Evolutionary conservation across 2,888 invertebrate species (phyloP), one percentile per base, ranked within the genome.

Genomic region (Crocallis elinguaria): DNA sequence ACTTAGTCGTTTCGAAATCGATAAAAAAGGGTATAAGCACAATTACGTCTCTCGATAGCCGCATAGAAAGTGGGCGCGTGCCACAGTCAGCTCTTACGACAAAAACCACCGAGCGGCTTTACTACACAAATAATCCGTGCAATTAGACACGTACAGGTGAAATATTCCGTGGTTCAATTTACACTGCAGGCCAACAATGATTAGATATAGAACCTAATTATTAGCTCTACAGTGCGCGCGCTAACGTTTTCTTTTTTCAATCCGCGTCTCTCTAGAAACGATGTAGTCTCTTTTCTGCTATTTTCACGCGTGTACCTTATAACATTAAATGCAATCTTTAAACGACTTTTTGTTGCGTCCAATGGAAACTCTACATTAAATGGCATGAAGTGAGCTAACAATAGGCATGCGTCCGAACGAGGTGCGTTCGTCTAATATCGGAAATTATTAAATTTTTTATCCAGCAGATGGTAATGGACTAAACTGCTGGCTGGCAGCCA

Each of bases 61-160:
- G 75, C 76, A 77, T 88, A 88, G 89, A 88, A 88, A 88, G 89
- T 82, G 77, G 82, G 84, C 89, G 81, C 90, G 90, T 89, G 89
- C 89, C 82, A 75, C 63, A 56, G 71, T 60, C 65, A 59, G 55
- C 38, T 29, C 33, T 53, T 49, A 48, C 67, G 58, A 83, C 81
- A 88, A 89, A 90, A 88, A 88, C 75, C 67, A 72, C 75, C 67
- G 73, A 77, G 73, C 80, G 79, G 75, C 77, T 80, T 77, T 78
- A 82, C 79, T 82, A 74, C 77, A 82, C 82, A 82, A 83, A 83
- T 83, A 89, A 86, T 86, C 87, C 84, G 84, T 86, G 82, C 86
- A 83, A 88, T 88, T 86, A 86, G 84, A 86, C 90, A 90, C 88
- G 88, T 88, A 84, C 83, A 78, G 79, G 86, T 86, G 88, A 84